These are phyloP conservation scores for Ciconia maguari DNA, from an alignment of 2,113 vertebrate species.

Conservation along the genomic window DNA sequence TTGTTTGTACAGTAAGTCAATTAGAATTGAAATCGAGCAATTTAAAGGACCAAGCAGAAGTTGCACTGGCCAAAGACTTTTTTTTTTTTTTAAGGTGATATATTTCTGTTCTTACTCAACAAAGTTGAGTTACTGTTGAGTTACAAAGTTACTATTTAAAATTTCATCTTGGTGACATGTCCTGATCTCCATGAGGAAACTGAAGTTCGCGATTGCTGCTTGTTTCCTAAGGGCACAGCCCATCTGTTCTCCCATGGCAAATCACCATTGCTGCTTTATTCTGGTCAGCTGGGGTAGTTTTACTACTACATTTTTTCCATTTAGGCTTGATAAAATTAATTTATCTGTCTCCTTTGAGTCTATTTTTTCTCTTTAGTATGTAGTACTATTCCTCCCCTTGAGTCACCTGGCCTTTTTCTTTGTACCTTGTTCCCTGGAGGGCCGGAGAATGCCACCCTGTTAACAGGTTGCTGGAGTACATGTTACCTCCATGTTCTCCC, in stretches of 20 bases:
- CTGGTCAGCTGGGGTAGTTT: background rate
- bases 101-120: background rate
- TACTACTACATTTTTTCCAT: background rate
- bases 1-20: background rate
- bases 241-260: background rate
- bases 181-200: background rate
- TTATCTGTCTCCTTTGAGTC: background rate
- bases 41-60: background rate
- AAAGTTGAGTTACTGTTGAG: background rate
- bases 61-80: background rate
- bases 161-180: background rate
- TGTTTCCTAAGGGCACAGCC: background rate
- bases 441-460: background rate
- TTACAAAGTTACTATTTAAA: background rate
- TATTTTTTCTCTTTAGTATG: background rate
- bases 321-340: background rate
- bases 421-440: background rate
- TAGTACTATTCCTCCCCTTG: background rate
- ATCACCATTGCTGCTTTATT: background rate
- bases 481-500: background rate
- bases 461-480: background rate
- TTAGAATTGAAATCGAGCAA: background rate
- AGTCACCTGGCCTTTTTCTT: background rate
- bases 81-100: background rate
- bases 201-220: background rate